Evolutionary conservation across 2,113 vertebrate species (phyloP).

Genomic region (Phrynosoma blainvillii): DNA sequence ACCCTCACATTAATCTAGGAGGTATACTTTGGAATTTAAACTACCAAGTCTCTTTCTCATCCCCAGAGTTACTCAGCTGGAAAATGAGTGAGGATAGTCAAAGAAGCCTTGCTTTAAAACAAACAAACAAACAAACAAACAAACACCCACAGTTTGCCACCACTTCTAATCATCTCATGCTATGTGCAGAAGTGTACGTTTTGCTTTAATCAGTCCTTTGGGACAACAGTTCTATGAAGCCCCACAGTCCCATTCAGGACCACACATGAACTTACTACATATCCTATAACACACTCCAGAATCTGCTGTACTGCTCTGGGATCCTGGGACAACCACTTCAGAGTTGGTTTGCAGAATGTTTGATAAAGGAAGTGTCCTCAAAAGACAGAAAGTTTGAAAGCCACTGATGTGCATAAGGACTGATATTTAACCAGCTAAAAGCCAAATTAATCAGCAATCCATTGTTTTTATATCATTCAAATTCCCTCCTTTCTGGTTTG

Average conservation of each 20-base stretch:
- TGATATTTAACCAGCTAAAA: neutral
- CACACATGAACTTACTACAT: neutral
- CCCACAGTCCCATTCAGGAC: neutral
- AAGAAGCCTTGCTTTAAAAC: too few relatives aligned
- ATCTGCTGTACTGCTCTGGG: neutral
- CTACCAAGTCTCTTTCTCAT: neutral
- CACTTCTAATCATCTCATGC: neutral
- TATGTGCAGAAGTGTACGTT: neutral
- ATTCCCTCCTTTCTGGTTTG: slow-evolving; percentile 66
- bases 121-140: too few relatives aligned
- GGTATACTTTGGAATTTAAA: neutral
- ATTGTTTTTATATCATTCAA: neutral
- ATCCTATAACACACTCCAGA: neutral
- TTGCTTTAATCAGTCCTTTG: neutral
- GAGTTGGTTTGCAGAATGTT: neutral
- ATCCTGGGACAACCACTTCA: neutral
- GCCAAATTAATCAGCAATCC: neutral
- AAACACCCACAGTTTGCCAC: neutral
- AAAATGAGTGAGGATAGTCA: neutral
- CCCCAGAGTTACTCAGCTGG: neutral
- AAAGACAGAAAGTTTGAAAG: neutral
- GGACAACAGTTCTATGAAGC: neutral
- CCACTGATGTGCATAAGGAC: neutral
- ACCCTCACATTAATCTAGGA: neutral
- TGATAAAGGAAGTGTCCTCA: neutral